Evolutionary conservation across 2,888 invertebrate species (phyloP).

Genomic region (Axea sp.): DNA sequence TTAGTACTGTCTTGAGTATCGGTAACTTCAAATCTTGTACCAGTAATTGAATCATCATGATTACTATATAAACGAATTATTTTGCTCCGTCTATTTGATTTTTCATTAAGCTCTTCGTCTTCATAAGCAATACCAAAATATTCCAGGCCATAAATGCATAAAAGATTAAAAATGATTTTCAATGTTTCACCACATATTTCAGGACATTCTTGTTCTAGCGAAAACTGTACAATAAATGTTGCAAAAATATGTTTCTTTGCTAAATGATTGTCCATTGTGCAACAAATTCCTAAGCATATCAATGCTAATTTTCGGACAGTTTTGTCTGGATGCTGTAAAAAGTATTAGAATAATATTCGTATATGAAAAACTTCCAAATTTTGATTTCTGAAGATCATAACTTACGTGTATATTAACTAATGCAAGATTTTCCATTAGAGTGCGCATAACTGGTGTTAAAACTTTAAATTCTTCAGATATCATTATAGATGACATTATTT

Average conservation of each 20-base stretch:
- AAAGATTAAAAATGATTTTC: constrained; percentile 85
- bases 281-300: constrained; percentile 86
- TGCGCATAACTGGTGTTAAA: constrained; percentile 82
- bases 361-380: too few relatives aligned
- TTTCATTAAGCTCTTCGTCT: constrained; percentile 68
- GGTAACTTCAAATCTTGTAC: constrained; percentile 51
- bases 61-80: constrained; percentile 69
- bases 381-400: neutral
- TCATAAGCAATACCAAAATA: constrained; percentile 81
- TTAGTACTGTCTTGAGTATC: constrained; percentile 63
- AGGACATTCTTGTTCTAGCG: constrained; percentile 82
- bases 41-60: constrained; percentile 62
- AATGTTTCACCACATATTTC: constrained; percentile 83
- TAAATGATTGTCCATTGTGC: constrained; percentile 86
- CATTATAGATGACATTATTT: constrained; percentile 83
- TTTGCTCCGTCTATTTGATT: constrained; percentile 63
- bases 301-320: constrained; percentile 85
- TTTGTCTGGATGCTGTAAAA: constrained; percentile 79
- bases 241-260: constrained; percentile 84
- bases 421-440: constrained; percentile 80
- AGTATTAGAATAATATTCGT: too few relatives aligned
- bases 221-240: constrained; percentile 83
- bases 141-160: constrained; percentile 85
- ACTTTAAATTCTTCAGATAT: constrained; percentile 81
- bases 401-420: constrained; percentile 74